Evolutionary conservation across 2,797 vertebrate species (phyloP).

Genomic region (Loris lydekkerianus): DNA sequence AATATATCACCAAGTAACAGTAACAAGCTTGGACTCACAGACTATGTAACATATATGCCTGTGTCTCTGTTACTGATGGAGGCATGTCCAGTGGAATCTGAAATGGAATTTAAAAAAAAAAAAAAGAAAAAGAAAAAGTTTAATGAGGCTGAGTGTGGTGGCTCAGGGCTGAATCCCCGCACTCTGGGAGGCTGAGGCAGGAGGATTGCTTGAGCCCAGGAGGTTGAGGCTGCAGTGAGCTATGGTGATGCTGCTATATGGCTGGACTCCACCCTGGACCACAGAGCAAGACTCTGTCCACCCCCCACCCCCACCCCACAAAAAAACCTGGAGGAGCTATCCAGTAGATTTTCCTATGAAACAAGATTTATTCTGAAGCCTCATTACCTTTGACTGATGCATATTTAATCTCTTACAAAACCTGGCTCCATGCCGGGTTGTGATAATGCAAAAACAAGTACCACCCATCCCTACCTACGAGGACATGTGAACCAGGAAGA

Average conservation of each 20-base stretch:
- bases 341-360: not conserved
- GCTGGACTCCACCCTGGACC: not conserved
- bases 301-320: not conserved
- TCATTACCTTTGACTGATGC: not conserved
- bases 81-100: not conserved
- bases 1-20: accelerated
- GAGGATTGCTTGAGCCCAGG: not conserved
- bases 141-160: not conserved
- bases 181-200: not conserved
- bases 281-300: not conserved
- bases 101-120: not conserved
- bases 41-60: accelerated
- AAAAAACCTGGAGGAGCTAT: too few species aligned
- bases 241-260: not conserved
- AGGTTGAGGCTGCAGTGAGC: not conserved
- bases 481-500: not conserved
- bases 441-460: accelerated
- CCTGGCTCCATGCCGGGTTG: not conserved
- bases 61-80: not conserved
- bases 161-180: not conserved
- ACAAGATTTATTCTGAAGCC: not conserved
- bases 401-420: not conserved
- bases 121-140: not conserved
- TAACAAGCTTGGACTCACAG: accelerated
- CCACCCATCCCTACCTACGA: not conserved